phyloP scores from a whole-genome alignment of 2,888 invertebrate genomes.

The Calameuta pallipes region DNA sequence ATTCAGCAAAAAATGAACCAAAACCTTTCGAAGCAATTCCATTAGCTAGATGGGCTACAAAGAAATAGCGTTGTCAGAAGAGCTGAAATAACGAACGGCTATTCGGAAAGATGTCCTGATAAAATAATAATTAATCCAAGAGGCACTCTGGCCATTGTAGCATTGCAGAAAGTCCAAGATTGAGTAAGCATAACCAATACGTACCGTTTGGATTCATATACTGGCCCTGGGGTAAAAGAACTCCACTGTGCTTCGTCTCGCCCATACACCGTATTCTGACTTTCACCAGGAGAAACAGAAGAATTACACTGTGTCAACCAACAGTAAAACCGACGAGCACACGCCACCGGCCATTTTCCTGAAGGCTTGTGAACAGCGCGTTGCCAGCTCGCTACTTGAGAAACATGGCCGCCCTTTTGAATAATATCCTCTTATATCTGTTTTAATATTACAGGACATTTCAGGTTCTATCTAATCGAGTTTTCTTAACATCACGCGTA shows the following conservation, averaged over 20 bases:
- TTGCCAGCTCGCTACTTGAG: not conserved
- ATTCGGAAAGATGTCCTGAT: not conserved
- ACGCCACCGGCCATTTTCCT: slow-evolving; percentile 61
- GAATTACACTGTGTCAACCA: slow-evolving; percentile 33
- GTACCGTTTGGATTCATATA: not conserved
- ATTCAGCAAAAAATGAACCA: not conserved
- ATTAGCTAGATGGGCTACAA: not conserved
- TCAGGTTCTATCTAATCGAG: not conserved
- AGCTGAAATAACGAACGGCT: not conserved
- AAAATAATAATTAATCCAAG: not conserved
- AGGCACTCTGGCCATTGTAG: not conserved
- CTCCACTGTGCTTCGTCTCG: not conserved
- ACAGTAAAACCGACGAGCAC: slow-evolving; percentile 40
- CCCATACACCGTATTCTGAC: not conserved
- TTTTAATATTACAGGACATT: not conserved
- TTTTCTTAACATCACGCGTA: not conserved
- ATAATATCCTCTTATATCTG: not conserved
- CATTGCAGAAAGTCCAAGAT: not conserved
- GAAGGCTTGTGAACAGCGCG: not conserved
- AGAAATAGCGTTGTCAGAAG: not conserved
- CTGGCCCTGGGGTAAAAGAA: not conserved
- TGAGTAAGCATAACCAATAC: not conserved
- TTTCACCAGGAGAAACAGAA: slow-evolving; percentile 10
- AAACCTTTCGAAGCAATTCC: not conserved
- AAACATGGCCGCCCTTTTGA: slow-evolving; percentile 7